Evolutionary conservation across 1,140 invertebrate species (phyloP).

Genomic region (Sitobion miscanthi): DNA sequence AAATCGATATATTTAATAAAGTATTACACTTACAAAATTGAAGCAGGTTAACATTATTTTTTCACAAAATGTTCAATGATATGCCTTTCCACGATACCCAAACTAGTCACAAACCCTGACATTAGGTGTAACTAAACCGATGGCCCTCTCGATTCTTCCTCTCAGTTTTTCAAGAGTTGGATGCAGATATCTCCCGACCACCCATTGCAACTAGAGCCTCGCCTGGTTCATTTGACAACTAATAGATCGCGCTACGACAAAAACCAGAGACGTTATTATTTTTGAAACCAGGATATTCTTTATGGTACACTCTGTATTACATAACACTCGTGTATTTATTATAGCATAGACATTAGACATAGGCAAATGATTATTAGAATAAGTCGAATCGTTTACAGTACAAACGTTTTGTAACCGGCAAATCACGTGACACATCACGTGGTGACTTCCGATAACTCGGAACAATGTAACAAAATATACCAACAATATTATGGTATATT

Average conservation of each 20-base stretch:
- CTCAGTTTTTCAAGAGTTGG: not conserved
- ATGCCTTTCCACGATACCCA: not conserved
- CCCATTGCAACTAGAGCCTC: not conserved
- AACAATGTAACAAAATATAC: not conserved
- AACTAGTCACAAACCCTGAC: not conserved
- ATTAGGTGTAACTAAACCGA: not conserved
- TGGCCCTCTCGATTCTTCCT: not conserved
- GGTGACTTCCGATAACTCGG: not conserved
- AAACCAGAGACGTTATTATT: not conserved
- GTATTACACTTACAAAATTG: no score
- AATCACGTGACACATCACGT: not conserved
- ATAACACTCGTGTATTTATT: not conserved
- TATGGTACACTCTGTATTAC: not conserved
- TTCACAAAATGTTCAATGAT: not conserved
- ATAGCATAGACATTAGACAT: not conserved
- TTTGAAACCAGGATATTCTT: not conserved
- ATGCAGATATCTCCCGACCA: not conserved
- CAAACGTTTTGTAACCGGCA: not conserved
- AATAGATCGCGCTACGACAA: not conserved
- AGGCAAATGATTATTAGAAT: not conserved
- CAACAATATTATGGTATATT: not conserved
- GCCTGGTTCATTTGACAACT: not conserved
- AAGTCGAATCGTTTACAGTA: not conserved
- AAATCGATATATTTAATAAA: no score
- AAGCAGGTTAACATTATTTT: not conserved